Conservation (phyloP, 2,888 invertebrate species). For the Acleris emargana region DNA sequence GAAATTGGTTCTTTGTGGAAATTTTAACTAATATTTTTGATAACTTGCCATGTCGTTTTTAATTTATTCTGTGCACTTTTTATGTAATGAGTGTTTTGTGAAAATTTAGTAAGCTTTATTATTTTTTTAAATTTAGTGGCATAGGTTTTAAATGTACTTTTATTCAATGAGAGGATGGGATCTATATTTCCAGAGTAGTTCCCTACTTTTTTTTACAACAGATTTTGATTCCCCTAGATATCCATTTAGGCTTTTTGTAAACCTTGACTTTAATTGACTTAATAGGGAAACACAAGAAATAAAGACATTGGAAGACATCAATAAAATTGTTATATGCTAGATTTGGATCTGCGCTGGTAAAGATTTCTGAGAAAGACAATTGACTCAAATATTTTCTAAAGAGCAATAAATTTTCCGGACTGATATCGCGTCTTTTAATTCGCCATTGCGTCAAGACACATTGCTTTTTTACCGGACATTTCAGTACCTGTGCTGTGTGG, state of each 20-base stretch:
- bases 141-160: constrained; percentile 8
- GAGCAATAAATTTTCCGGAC: no score
- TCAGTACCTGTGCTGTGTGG: no score
- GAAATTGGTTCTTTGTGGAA: constrained; percentile 4
- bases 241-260: constrained; percentile 21
- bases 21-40: constrained; percentile 18
- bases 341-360: constrained; percentile 10
- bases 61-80: constrained; percentile 20
- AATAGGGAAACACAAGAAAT: constrained; percentile 27
- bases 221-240: constrained; percentile 24
- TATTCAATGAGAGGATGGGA: constrained; percentile 8
- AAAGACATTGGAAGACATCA: constrained; percentile 18
- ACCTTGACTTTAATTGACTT: constrained; percentile 17
- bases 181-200: constrained; percentile 27
- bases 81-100: constrained; percentile 24
- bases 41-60: constrained; percentile 28
- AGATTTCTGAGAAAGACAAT: constrained; percentile 20
- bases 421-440: neutral
- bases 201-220: constrained; percentile 27
- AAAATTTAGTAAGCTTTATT: constrained; percentile 17
- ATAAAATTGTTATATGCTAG: constrained; percentile 17
- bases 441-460: neutral
- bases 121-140: constrained; percentile 12
- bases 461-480: no score
- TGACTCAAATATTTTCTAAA: constrained; percentile 11